Evolutionary conservation across 2,797 vertebrate species (phyloP).

Genomic region (Pseudochaenichthys georgianus): DNA sequence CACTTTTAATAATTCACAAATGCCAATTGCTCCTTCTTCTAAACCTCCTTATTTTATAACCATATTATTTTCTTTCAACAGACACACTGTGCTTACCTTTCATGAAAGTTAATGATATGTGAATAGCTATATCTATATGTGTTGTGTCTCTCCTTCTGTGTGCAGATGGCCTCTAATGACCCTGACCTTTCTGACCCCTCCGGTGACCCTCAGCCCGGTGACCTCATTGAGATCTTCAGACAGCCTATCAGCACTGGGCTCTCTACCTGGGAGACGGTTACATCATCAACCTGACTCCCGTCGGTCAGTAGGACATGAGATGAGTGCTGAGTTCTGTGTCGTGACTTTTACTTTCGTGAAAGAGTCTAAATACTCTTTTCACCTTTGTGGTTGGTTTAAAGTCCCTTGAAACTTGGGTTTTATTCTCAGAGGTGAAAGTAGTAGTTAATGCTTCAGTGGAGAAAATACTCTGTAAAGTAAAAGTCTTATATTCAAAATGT

Average conservation of each 20-base stretch:
- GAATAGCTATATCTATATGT: background rate
- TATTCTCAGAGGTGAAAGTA: too few species aligned
- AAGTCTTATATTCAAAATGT: too few species aligned
- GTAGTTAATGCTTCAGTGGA: too few species aligned
- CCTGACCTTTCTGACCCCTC: constrained; percentile 77
- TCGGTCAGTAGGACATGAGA: constrained; percentile 84
- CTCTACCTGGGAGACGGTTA: constrained; percentile 95
- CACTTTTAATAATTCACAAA: background rate
- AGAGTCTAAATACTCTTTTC: background rate
- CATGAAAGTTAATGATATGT: background rate
- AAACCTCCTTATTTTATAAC: background rate
- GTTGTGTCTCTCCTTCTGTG: background rate
- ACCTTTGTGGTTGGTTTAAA: background rate
- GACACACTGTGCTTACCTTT: background rate
- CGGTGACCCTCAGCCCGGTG: constrained; percentile 89
- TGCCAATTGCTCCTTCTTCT: background rate
- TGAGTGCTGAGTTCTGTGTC: background rate
- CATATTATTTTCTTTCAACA: background rate
- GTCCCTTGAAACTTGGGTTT: background rate
- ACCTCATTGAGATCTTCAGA: constrained; percentile 95
- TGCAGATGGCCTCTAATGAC: constrained; percentile 88
- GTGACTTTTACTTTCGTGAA: background rate
- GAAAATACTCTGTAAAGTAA: too few species aligned
- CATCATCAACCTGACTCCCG: constrained; percentile 91
- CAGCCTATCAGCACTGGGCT: constrained; percentile 95